Conservation (phyloP, 2,888 invertebrate genomes). For the Eutolmus rufibarbis region DNA sequence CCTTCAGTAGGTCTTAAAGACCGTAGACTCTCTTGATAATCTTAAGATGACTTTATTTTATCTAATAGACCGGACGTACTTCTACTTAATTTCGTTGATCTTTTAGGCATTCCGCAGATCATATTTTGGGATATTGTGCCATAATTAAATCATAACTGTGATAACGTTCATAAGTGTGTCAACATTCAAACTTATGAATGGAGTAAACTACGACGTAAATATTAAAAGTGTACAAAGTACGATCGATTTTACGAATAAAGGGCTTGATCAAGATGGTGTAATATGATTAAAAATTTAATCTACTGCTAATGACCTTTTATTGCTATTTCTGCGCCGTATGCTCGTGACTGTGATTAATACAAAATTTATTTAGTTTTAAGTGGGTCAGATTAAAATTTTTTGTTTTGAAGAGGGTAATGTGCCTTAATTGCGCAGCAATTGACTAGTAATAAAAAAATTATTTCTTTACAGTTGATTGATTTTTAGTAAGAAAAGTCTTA, state of each 20-base stretch:
- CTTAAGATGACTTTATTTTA: background rate
- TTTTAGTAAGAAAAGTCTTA: background rate
- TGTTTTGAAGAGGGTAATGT: background rate
- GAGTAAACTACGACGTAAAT: background rate
- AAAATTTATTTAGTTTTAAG: background rate
- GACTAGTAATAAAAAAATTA: background rate
- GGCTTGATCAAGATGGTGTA: background rate
- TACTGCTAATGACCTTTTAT: background rate
- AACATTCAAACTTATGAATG: background rate
- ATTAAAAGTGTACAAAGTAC: background rate
- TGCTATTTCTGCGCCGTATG: background rate
- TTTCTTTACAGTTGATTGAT: background rate
- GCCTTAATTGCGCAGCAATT: background rate
- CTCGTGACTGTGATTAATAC: background rate
- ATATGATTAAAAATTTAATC: background rate
- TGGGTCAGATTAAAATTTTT: background rate
- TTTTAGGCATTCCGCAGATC: background rate
- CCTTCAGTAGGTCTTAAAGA: background rate
- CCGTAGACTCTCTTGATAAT: background rate
- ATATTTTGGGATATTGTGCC: background rate
- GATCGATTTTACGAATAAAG: background rate
- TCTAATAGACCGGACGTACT: background rate
- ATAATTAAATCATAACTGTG: background rate
- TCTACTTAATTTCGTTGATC: background rate
- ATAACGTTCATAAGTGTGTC: background rate